A percentile compares a stretch with the other conserved stretches of the same genome.
These are phyloP conservation scores for Fistularia commersonii DNA, from an alignment of 2,797 vertebrate genomes.

Conservation along the genomic window DNA sequence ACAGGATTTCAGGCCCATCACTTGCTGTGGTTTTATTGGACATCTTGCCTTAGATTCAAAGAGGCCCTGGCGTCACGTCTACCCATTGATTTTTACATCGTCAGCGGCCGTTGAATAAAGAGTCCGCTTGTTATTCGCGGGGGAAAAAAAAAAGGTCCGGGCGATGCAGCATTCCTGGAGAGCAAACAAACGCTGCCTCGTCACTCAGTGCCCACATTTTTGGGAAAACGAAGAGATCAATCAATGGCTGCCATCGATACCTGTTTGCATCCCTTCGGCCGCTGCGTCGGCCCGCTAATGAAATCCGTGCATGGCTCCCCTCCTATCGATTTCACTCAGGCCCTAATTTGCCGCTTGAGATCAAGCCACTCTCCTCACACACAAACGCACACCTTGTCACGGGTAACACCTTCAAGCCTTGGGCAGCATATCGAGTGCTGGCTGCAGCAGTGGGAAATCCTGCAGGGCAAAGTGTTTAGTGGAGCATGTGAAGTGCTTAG, in stretches of 20 bases:
- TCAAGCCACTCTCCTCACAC: conserved; percentile 46
- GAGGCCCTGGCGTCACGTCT: conserved; percentile 64
- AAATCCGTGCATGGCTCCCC: conserved; percentile 74
- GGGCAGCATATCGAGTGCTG: conserved; percentile 65
- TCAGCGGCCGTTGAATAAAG: conserved; percentile 31
- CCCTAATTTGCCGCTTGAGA: conserved; percentile 82
- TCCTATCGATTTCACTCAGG: conserved; percentile 78
- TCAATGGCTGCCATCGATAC: conserved; percentile 85
- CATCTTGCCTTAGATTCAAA: conserved; percentile 49
- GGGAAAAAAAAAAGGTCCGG: neutral
- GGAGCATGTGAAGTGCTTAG: conserved; percentile 66
- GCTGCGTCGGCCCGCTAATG: conserved; percentile 79
- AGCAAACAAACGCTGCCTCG: conserved; percentile 57
- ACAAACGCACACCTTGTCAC: conserved; percentile 34
- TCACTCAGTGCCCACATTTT: conserved; percentile 71
- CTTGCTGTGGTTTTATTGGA: conserved; percentile 38
- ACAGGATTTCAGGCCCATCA: conserved; percentile 36
- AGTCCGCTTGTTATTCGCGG: conserved; percentile 41
- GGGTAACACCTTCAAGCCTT: conserved; percentile 55
- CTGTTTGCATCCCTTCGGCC: conserved; percentile 85
- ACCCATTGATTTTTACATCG: conserved; percentile 68
- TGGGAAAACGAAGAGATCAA: conserved; percentile 82
- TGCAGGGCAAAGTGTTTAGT: conserved; percentile 68
- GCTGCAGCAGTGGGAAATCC: conserved; percentile 60
- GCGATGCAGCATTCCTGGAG: too few species aligned